Evolutionary conservation across 2,888 invertebrate genomes (phyloP).

Genomic region (Crossocerus cetratus): DNA sequence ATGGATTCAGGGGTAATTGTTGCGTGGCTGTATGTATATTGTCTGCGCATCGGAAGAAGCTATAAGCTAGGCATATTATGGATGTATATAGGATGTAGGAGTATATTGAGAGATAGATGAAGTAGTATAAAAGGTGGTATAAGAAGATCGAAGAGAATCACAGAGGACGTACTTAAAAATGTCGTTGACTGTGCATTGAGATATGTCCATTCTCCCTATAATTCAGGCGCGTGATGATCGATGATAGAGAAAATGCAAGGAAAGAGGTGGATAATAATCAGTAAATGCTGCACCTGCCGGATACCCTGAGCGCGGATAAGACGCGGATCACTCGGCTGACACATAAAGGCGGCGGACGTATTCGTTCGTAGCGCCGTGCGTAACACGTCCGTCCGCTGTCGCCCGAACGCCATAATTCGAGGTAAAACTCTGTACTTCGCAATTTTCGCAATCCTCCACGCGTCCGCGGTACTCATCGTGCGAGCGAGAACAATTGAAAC

Average conservation of each 20-base stretch:
- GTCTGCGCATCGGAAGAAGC: background rate
- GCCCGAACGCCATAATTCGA: conserved; percentile 65
- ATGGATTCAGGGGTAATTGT: background rate
- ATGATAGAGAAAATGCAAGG: conserved; percentile 37
- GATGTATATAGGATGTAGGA: background rate
- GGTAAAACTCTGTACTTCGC: conserved; percentile 66
- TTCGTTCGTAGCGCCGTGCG: conserved; percentile 67
- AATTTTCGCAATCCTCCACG: conserved; percentile 65
- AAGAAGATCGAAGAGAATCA: conserved; percentile 11
- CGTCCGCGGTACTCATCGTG: conserved; percentile 66
- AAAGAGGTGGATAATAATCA: conserved; percentile 40
- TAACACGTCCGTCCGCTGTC: conserved; percentile 62
- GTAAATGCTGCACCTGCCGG: conserved; percentile 70
- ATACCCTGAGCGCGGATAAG: conserved; percentile 63
- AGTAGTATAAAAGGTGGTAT: conserved; percentile 1
- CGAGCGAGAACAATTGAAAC: conserved; percentile 44
- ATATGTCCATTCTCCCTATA: conserved; percentile 39
- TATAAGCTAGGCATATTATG: background rate
- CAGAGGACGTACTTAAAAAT: conserved; percentile 41
- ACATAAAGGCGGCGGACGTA: conserved; percentile 61
- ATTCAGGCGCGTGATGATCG: conserved; percentile 30
- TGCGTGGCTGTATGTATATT: background rate
- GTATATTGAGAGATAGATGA: background rate
- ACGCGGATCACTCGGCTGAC: conserved; percentile 58
- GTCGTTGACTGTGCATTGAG: conserved; percentile 32